phyloP scores from a whole-genome alignment of 2,888 invertebrate species.

The Lypha dubia region DNA sequence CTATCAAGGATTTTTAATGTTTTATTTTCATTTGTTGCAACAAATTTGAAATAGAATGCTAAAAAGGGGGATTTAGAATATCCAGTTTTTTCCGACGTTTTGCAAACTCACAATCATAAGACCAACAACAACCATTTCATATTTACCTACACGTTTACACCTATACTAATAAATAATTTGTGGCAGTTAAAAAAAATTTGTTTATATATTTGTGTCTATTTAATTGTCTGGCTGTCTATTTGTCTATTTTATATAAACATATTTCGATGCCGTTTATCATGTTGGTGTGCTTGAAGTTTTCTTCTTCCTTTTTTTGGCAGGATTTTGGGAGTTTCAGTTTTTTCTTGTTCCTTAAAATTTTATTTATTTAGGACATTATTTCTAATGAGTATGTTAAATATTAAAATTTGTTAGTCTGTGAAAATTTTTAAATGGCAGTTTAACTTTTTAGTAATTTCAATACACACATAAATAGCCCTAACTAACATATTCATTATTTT shows the following conservation, averaged over 20 bases:
- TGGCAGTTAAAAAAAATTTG: not conserved
- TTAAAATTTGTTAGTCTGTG: conserved; percentile 65
- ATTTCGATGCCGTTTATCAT: conserved; percentile 43
- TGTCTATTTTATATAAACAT: not conserved
- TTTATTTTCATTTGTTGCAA: conserved; percentile 42
- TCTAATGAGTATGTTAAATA: conserved; percentile 73
- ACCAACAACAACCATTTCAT: conserved; percentile 1
- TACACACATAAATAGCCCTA: no score
- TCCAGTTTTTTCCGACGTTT: not conserved
- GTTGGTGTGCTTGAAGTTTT: no score
- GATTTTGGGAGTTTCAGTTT: not conserved
- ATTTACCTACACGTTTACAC: conserved; percentile 18
- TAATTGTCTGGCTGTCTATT: conserved; percentile 9
- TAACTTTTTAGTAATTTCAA: not conserved
- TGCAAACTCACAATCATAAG: not conserved
- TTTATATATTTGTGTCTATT: not conserved
- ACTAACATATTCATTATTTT: no score
- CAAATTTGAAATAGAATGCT: conserved; percentile 7
- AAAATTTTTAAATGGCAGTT: conserved; percentile 1
- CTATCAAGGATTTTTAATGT: conserved; percentile 69
- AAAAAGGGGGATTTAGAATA: conserved; percentile 31
- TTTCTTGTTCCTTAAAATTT: conserved; percentile 23
- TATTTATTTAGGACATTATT: conserved; percentile 72
- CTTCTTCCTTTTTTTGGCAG: conserved; percentile 28
- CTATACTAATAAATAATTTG: conserved; percentile 9